phyloP scores from a whole-genome alignment of 2,113 vertebrate species.

The Tympanuchus pallidicinctus region DNA sequence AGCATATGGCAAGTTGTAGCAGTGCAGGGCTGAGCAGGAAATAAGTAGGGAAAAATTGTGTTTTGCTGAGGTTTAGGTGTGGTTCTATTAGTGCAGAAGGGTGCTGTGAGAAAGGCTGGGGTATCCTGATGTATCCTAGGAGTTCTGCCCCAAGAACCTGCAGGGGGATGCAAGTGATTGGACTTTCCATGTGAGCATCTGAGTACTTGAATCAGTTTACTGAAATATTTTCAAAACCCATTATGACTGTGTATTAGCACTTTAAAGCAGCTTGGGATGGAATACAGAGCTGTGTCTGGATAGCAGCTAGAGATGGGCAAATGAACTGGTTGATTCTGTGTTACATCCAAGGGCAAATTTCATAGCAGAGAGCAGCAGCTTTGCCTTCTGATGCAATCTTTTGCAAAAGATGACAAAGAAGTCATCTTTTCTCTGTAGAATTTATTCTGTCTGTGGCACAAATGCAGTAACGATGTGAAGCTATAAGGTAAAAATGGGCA shows the following conservation, averaged over 20 bases:
- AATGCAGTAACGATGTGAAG: neutral
- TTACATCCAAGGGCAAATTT: neutral
- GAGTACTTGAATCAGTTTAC: conserved; percentile 1
- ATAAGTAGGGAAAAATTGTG: neutral
- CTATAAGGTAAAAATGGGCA: neutral
- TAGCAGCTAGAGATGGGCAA: neutral
- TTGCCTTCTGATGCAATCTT: neutral
- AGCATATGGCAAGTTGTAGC: neutral
- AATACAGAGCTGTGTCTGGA: neutral
- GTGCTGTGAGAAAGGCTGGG: neutral
- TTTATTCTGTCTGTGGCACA: neutral
- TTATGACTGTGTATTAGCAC: neutral
- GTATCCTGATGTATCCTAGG: neutral
- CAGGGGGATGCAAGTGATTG: neutral
- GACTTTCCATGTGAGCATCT: neutral
- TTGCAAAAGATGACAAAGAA: no score
- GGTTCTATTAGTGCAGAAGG: neutral
- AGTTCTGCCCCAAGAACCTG: neutral
- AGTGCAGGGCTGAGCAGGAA: neutral
- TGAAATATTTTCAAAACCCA: neutral
- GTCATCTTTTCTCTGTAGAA: neutral
- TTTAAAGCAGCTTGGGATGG: neutral
- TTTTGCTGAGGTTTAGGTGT: neutral
- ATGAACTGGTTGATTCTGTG: neutral
- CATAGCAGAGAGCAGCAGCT: neutral